These are phyloP conservation scores for Halyomorpha halys DNA, from an alignment of 1,140 invertebrate genomes.

Conservation along the genomic window DNA sequence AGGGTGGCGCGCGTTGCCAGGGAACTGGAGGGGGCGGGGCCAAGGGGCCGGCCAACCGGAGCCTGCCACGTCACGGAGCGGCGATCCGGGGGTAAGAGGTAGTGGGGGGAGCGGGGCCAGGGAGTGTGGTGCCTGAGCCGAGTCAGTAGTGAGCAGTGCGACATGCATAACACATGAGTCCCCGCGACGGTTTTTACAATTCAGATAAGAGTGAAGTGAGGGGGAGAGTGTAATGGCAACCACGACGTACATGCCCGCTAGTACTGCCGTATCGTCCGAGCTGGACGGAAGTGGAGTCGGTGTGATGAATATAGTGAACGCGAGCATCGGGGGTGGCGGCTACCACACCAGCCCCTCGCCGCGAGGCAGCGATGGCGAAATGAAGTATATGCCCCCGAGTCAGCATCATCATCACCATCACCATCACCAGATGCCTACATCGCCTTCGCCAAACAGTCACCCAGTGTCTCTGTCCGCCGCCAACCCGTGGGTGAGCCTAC, in stretches of 20 bases:
- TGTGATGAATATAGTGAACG: constrained; percentile 46
- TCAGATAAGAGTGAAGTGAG: constrained; percentile 30
- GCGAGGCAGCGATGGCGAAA: constrained; percentile 69
- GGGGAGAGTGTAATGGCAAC: constrained; percentile 50
- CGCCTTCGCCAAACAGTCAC: constrained; percentile 46
- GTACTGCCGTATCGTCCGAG: constrained; percentile 57
- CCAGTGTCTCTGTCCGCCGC: constrained; percentile 46
- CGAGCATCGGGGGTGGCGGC: constrained; percentile 46
- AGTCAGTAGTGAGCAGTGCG: constrained; percentile 40
- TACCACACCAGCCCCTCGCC: constrained; percentile 60
- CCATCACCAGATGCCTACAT: constrained; percentile 55
- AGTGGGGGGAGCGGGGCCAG: constrained; percentile 17
- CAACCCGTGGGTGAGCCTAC: constrained; percentile 75
- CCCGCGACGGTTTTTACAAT: constrained; percentile 32
- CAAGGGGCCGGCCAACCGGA: constrained; percentile 16
- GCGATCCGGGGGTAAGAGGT: constrained; percentile 23
- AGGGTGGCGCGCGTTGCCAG: constrained; percentile 25
- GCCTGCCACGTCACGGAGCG: constrained; percentile 18
- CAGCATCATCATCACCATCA: constrained; percentile 64
- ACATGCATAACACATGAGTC: constrained; percentile 50
- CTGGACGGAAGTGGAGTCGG: constrained; percentile 64
- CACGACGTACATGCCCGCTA: constrained; percentile 74
- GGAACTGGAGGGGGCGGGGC: constrained; percentile 28
- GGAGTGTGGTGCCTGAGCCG: constrained; percentile 31
- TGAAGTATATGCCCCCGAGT: constrained; percentile 82